Conservation (phyloP, 2,888 invertebrate species). For the Eupithecia inturbata region DNA sequence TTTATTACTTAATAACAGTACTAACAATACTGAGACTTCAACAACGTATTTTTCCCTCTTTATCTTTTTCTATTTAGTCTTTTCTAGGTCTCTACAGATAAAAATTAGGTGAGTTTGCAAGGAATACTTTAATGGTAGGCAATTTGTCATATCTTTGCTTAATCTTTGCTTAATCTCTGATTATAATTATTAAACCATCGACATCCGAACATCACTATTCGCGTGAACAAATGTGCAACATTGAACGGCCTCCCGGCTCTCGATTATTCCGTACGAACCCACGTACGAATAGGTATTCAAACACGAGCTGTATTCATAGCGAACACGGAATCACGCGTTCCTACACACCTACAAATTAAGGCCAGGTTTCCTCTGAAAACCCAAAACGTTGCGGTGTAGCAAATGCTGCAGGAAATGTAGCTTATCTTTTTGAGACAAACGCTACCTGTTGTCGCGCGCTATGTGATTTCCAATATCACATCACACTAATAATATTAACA, state of each 20-base stretch:
- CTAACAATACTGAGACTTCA: neutral
- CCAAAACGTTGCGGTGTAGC: neutral
- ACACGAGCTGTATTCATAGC: slow-evolving; percentile 11
- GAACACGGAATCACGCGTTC: neutral
- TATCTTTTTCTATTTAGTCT: too few species aligned
- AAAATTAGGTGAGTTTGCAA: too few species aligned
- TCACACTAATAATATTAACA: too few species aligned
- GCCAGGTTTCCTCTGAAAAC: neutral
- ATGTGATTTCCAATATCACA: too few species aligned
- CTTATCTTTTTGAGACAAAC: neutral
- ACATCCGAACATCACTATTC: neutral
- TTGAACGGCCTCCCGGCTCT: neutral
- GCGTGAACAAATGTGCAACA: slow-evolving; percentile 6
- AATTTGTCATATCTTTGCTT: neutral
- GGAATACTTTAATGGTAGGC: neutral
- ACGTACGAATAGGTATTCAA: neutral
- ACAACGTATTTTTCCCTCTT: neutral
- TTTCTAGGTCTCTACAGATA: too few species aligned
- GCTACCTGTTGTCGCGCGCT: neutral
- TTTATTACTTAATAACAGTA: neutral
- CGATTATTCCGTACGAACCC: neutral
- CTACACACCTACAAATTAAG: slow-evolving; percentile 4
- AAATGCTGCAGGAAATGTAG: neutral
- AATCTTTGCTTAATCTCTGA: neutral
- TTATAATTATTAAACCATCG: neutral